phyloP scores from a whole-genome alignment of 2,797 vertebrate genomes.

The Chiroxiphia lanceolata region DNA sequence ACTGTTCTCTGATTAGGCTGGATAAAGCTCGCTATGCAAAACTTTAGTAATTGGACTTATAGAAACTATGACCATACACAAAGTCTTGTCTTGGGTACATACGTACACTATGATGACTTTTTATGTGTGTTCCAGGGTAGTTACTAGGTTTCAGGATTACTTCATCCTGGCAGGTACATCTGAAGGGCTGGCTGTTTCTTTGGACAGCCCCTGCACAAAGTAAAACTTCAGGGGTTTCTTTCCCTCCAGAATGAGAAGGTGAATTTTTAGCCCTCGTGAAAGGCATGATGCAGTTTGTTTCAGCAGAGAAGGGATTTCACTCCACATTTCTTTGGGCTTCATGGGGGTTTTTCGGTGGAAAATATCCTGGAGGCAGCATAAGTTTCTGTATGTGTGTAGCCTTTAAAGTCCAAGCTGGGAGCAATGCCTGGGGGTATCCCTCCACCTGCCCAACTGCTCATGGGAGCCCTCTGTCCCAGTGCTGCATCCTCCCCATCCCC shows the following conservation, averaged over 20 bases:
- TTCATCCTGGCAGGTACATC: neutral
- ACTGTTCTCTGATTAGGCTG: neutral
- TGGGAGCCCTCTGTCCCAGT: rapidly evolving
- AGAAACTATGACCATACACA: neutral
- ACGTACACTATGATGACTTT: rapidly evolving
- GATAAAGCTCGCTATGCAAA: neutral
- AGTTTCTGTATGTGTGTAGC: neutral
- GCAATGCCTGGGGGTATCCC: rapidly evolving
- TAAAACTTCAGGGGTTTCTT: neutral
- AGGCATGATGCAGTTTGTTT: neutral
- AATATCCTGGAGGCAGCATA: neutral
- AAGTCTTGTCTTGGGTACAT: neutral
- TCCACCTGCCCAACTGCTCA: neutral
- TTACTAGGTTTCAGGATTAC: neutral
- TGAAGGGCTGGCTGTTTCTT: neutral
- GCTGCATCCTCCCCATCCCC: neutral
- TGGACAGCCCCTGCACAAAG: neutral
- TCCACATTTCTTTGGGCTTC: neutral
- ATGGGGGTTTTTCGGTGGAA: neutral
- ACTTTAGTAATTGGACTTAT: neutral
- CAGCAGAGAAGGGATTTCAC: neutral
- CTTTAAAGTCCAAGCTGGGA: neutral
- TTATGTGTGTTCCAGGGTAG: neutral
- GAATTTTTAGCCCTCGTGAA: neutral
- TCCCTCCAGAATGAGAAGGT: neutral